Evolutionary conservation across 2,888 invertebrate species (phyloP), one percentile per base, ranked within the genome.

Genomic region (Amblyjoppa fuscipennis): DNA sequence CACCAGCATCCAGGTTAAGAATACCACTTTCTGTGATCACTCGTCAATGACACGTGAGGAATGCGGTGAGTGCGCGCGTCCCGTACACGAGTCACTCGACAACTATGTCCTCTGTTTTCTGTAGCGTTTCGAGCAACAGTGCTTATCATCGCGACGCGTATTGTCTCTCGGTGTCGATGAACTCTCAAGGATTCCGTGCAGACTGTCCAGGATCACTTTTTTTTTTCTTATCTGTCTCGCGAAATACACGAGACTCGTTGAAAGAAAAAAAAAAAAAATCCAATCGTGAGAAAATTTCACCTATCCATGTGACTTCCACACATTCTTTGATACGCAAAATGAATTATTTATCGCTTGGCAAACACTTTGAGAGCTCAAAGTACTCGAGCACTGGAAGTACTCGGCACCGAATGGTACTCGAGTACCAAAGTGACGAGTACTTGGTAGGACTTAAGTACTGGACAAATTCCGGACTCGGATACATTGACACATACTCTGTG

Each of bases 11-110:
- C 89, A 89, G 90, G 89, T 91, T 91, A 91, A 92, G 89, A 91
- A 91, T 91, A 90, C 90, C 90, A 90, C 87, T 90, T 90, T 90
- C 87, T 89, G 80, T 89, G 68, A 90, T 91, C 89, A 89, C 88
- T 90, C 90, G 90, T 91, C 90, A 88, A 91, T 92, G 92, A 93
- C 91, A 92, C 90, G 90, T 88, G 87, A 90, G 90, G 90, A 93
- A 92, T 91, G 92, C 90, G 91, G 91, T 93, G 88, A 93, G 92
- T 83, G 31, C 53, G 61, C 64, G 20, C 85, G 88, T 82, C 87
- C 64, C 82, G 66, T 80, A 84, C 11, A 31, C 64, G 34, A 76
- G 38, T 66, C 38, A 16, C 53, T 28, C 59, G 25, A 59, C 13
- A 68, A 31, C 20, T 49, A 16, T 49, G 51, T 70, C 28, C 28